These are phyloP conservation scores for Nasonia longicornis DNA, from an alignment of 1,140 invertebrate species.

Conservation along the genomic window DNA sequence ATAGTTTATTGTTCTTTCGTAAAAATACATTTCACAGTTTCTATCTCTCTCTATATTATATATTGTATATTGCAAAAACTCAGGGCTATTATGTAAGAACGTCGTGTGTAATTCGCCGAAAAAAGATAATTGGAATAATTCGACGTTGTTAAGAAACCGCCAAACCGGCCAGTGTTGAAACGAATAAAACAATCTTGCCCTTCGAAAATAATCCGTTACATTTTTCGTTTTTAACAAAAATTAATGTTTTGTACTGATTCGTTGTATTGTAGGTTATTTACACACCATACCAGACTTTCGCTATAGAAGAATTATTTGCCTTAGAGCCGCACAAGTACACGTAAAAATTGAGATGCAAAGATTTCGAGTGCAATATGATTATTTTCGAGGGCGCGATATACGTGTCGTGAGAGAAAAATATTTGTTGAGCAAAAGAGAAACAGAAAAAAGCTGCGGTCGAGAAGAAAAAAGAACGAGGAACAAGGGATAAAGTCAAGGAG, in stretches of 20 bases:
- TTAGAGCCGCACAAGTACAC: neutral
- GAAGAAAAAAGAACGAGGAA: neutral
- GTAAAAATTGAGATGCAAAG: conserved; percentile 19
- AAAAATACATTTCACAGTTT: conserved; percentile 65
- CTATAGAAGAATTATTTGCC: conserved; percentile 9
- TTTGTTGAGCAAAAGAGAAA: neutral
- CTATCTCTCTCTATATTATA: conserved; percentile 44
- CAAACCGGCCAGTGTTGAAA: neutral
- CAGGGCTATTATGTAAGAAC: conserved; percentile 59
- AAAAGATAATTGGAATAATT: neutral
- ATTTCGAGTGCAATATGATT: conserved; percentile 11
- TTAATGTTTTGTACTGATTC: no score
- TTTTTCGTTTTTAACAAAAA: no score
- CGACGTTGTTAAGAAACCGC: neutral
- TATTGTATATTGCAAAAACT: conserved; percentile 48
- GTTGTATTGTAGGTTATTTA: no score
- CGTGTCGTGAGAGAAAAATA: neutral
- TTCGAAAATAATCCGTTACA: neutral
- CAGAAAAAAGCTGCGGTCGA: neutral
- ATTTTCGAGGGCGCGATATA: neutral
- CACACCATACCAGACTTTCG: no score
- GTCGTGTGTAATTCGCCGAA: conserved; percentile 16
- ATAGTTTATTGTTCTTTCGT: conserved; percentile 48
- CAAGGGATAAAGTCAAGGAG: neutral
- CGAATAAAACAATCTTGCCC: neutral